Percentiles rank a stretch among this genome's conserved stretches.
Conservation (phyloP, 2,888 invertebrate species). For the Eristalis pertinax region DNA sequence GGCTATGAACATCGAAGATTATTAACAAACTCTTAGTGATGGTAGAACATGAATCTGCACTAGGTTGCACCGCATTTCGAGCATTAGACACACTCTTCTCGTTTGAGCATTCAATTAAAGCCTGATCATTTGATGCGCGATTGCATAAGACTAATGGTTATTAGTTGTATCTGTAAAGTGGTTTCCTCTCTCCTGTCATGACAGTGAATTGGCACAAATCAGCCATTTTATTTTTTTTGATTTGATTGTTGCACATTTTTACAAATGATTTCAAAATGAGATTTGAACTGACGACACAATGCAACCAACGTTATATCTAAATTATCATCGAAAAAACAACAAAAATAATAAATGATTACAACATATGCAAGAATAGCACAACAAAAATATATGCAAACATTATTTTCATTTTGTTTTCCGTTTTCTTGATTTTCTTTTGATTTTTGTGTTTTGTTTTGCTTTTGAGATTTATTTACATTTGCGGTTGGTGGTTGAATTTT, state of each 20-base stretch:
- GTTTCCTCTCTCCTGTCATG: not conserved
- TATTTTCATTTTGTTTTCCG: not conserved
- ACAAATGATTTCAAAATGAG: not conserved
- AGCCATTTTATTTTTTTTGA: not conserved
- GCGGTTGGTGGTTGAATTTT: not conserved
- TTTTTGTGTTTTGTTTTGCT: not conserved
- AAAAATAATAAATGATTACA: constrained; percentile 5
- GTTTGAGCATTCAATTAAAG: too few species aligned
- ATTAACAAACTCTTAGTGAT: too few species aligned
- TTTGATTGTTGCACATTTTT: constrained; percentile 33
- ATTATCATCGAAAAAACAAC: constrained; percentile 6
- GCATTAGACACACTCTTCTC: too few species aligned
- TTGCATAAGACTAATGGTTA: too few species aligned
- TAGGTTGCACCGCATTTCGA: too few species aligned
- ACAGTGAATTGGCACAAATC: constrained; percentile 30
- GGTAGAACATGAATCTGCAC: too few species aligned
- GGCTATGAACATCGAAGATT: too few species aligned
- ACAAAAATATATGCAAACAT: constrained; percentile 5
- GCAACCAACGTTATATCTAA: not conserved
- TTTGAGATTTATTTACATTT: not conserved
- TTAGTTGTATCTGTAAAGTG: not conserved
- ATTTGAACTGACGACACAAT: constrained; percentile 38
- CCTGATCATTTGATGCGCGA: too few species aligned
- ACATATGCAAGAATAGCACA: constrained; percentile 8
- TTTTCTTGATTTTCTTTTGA: not conserved